Evolutionary conservation across 1,140 invertebrate genomes (phyloP).

Genomic region (Pseudachorutes palmiensis): DNA sequence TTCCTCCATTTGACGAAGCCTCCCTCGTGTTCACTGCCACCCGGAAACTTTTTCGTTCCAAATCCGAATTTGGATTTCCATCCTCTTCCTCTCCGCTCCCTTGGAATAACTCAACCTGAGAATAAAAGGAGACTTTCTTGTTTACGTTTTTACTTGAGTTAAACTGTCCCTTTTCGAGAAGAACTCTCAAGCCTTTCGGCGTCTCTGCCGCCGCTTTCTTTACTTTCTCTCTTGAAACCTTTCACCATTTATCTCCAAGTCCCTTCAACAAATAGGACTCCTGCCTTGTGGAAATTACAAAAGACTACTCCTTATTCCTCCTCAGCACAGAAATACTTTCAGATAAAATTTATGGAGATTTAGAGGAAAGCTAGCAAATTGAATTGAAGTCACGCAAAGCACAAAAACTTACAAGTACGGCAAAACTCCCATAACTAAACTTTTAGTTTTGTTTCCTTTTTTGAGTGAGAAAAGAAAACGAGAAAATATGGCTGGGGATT

Average conservation of each 20-base stretch:
- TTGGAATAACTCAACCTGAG: constrained; percentile 30
- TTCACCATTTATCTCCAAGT: not conserved
- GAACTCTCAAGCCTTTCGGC: no score
- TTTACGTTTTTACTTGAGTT: constrained; percentile 11
- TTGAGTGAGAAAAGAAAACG: not conserved
- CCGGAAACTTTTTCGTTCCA: constrained; percentile 23
- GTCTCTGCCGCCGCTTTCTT: no score
- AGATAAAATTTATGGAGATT: not conserved
- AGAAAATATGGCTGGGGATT: not conserved
- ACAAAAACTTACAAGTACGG: not conserved
- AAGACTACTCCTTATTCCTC: not conserved
- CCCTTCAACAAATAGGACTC: not conserved
- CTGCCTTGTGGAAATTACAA: not conserved
- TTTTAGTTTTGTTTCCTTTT: not conserved
- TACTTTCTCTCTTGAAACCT: constrained; percentile 2
- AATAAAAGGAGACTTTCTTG: constrained; percentile 10
- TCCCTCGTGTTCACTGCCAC: constrained; percentile 30
- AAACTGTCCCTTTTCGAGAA: no score
- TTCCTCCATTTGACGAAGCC: constrained; percentile 24
- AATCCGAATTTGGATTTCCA: not conserved
- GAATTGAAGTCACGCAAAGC: not conserved
- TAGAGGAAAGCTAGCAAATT: not conserved
- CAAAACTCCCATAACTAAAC: not conserved
- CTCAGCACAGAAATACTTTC: no score
- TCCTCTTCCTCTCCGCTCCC: constrained; percentile 10